Base-by-base conservation (phyloP, 53 echinoderm and acorn worm genomes). In the Hippasteria phrygiana region DNA sequence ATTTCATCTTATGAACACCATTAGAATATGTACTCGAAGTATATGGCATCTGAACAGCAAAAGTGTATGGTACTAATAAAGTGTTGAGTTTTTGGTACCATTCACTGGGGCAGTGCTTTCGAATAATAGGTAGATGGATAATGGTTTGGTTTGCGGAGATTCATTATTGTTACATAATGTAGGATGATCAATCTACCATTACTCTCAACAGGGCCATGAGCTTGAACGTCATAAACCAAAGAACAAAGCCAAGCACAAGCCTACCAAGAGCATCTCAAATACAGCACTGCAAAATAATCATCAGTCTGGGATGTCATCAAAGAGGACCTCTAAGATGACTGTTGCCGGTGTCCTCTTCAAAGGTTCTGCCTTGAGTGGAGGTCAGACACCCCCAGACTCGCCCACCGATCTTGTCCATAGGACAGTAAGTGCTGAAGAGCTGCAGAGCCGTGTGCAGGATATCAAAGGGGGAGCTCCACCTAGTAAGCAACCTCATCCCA, bases 281-380 rank as follows among this genome's bases (percentile, higher is more conserved):
- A 38, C 88, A 1, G 24, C 77, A 42, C 55, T 88, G 32, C 62
- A 55, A 14, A 33, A 38, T 13, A 45, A 22, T 37, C 76, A 45
- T 12, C 71, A 38, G 22, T 18, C 64, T 4, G n/a, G 48, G 43
- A 12, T 43, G 31, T 59, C 77, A 12, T 11, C 74, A 2, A 76
- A 77, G 1, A 66, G 22, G 32, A 18, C 67, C 17, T 7, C 24
- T 35, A 67, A 67, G 56, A 62, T 62, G 74, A 76, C 69, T 0
- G 59, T 27, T 12, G 88, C 88, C 1, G 88, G 88, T 24, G 35
- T 88, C 37, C 77, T 88, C 34, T 88, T 88, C 66, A 62, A 40
- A 65, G 88, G 88, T 1, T 66, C 88, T 16, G 88, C 46, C 27
- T 81, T 65, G 7, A 29, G 43, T 1, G 46, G 29, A 29, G 81